Evolutionary conservation across 2,888 invertebrate genomes (phyloP), one percentile per base, ranked within the genome.

Genomic region (Magallana nippona): DNA sequence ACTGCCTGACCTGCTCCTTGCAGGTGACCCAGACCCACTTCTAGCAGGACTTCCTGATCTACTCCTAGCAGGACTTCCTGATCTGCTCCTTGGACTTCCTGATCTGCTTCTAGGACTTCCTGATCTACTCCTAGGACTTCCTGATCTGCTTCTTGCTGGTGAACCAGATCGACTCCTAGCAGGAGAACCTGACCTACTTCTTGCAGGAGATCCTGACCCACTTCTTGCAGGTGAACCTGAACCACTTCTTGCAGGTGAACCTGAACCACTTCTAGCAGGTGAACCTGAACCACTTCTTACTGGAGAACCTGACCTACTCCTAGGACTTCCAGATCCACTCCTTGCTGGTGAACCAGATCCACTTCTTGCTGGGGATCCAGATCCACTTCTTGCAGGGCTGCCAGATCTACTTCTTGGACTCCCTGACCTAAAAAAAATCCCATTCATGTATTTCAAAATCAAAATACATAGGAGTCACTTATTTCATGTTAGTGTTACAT

Each of bases 301-400:
- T 19, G 89, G 89, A 60, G 86, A 86, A 0, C 83, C 86, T 13
- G 87, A 87, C 11, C 88, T 85, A 81, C 83, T 81, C 27, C 60
- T 62, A 44, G 83, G 63, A 55, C 83, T 81, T 10, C 81, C 81
- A 22, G 83, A 79, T 1, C 83, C 58, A 79, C 83, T 83, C 17
- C 86, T 79, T 10, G 79, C 82, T 57, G 87, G 88, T 80, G 88
- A 87, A 5, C 80, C 88, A 77, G 89, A 87, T 15, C 86, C 85
- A 82, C 89, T 88, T 17, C 87, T 86, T 62, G 80, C 84, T 55
- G 88, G 86, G 5, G 86, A 85, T 3, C 83, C 86, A 22, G 86
- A 87, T 62, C 86, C 84, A 79, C 84, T 82, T 22, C 86, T 86
- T 1, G 44, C 79, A 32, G 85, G 84, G 13, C 84, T 85, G 19